A percentile compares a stretch with the other conserved stretches of the same genome.
These are phyloP conservation scores for Ophion slaviceki DNA, from an alignment of 2,888 invertebrate genomes.

Conservation along the genomic window DNA sequence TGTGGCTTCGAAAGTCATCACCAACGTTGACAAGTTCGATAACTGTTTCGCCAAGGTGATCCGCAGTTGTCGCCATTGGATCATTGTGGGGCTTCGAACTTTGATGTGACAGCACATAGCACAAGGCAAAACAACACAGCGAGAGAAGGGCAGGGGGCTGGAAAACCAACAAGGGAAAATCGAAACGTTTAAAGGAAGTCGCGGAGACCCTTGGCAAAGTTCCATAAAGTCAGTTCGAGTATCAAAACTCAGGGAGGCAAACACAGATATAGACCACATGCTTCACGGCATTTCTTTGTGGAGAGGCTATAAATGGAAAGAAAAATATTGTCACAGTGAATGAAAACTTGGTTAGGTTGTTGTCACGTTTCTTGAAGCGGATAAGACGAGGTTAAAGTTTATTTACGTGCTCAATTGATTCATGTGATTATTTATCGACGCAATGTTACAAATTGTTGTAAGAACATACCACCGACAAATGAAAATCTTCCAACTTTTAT, in stretches of 20 bases:
- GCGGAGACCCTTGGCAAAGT: slow-evolving; percentile 51
- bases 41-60: slow-evolving; percentile 46
- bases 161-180: background rate
- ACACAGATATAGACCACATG: slow-evolving; percentile 19
- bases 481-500: too few species aligned
- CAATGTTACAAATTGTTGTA: background rate
- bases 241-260: slow-evolving; percentile 45
- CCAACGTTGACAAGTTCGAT: slow-evolving; percentile 37
- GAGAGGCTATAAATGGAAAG: background rate
- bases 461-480: background rate
- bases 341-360: background rate
- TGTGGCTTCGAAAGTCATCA: slow-evolving; percentile 17
- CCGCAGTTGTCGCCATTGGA: slow-evolving; percentile 40
- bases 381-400: background rate
- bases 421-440: background rate
- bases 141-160: background rate
- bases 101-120: slow-evolving; percentile 18
- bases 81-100: slow-evolving; percentile 23
- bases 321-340: slow-evolving; percentile 11
- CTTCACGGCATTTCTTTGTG: background rate
- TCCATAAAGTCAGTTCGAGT: slow-evolving; percentile 57
- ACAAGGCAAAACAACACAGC: slow-evolving; percentile 1
- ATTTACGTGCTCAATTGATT: background rate
- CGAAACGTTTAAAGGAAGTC: slow-evolving; percentile 8
- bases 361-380: background rate